Base-by-base conservation (phyloP, 2,797 vertebrate species). In the Neosilurus hyrtlii region DNA sequence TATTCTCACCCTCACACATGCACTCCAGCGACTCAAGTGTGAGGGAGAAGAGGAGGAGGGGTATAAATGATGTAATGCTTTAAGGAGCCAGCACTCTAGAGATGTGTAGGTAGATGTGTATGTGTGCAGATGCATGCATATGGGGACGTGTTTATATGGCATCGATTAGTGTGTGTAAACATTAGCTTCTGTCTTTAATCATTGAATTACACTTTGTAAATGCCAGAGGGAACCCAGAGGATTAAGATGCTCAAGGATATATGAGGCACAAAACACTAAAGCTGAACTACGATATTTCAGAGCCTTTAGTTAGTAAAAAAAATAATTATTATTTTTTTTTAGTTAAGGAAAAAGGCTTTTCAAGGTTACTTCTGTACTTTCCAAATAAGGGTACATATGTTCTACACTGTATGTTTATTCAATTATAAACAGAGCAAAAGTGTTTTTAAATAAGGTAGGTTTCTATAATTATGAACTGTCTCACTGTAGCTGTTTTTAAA, bases 41-140 rank as follows among this genome's bases (percentile, higher is more conserved):
- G 85, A 88, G 81, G 67, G 67, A 37, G 66, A 76, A 81, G 70
- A 35, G 52, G 61, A 79, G 80, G 54, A 71, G 82, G 78, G 74
- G 71, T 74, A 78, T 43, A 71, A 78, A 73, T 90, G 81, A 89
- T 89, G 89, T 85, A 86, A 91, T 88, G 76, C 59, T 37, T 20
- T 20, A 67, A 63, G 59, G 20, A 77, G 70, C 16, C 62, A 72
- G 16, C 22, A 26, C 24, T 20, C 15, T 6, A 22, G 71, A 73
- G 77, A 70, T 51, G 43, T 54, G 77, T 76, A 80, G 54, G 35
- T 79, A 62, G n/a, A 56, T 54, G 43, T 84, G 65, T 84, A 30
- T 26, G n/a, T 84, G 79, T 85, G 74, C 9, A 71, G 10, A 63
- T n/a, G 78, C 70, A 35, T 37, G 37, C 67, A 54, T 72, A 83